Percentiles rank a stretch among this genome's conserved stretches.
These are phyloP conservation scores for Diachasmimorpha longicaudata DNA, from an alignment of 1,140 invertebrate species.

Conservation along the genomic window DNA sequence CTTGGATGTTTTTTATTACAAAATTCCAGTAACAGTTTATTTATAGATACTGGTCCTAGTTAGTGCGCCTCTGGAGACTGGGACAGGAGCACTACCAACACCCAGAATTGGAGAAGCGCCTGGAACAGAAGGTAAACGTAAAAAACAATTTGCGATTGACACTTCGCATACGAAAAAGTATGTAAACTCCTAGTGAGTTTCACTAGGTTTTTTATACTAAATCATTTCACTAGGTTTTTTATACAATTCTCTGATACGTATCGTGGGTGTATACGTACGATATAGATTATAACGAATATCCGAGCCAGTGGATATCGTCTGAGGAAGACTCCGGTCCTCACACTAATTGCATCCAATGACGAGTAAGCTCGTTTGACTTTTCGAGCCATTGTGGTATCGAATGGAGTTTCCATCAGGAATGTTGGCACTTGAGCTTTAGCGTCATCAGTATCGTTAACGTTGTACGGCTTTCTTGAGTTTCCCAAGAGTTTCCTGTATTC, in stretches of 20 bases:
- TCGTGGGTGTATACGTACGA: constrained; percentile 61
- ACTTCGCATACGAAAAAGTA: no score
- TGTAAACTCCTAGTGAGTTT: no score
- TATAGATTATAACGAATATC: constrained; percentile 79
- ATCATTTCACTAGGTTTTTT: no score
- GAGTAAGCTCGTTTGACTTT: constrained; percentile 82
- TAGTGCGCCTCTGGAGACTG: constrained; percentile 72
- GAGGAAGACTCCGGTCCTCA: constrained; percentile 80
- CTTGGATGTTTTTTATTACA: neutral
- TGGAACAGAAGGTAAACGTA: constrained; percentile 47
- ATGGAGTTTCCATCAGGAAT: constrained; percentile 77
- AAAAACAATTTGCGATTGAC: neutral
- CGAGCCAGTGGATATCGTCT: constrained; percentile 81
- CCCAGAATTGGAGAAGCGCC: constrained; percentile 76
- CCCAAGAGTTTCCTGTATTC: constrained; percentile 60
- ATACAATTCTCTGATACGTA: neutral
- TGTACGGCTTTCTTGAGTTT: constrained; percentile 52
- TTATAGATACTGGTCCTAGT: constrained; percentile 15
- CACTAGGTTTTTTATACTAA: no score
- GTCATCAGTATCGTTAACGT: constrained; percentile 73
- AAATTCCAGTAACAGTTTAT: constrained; percentile 1
- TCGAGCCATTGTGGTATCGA: constrained; percentile 78
- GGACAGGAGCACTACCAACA: constrained; percentile 72
- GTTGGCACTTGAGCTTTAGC: constrained; percentile 73
- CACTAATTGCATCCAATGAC: constrained; percentile 76